Evolutionary conservation across 2,113 vertebrate species (phyloP), one percentile per base, ranked within the genome.

Genomic region (Mesocricetus auratus): DNA sequence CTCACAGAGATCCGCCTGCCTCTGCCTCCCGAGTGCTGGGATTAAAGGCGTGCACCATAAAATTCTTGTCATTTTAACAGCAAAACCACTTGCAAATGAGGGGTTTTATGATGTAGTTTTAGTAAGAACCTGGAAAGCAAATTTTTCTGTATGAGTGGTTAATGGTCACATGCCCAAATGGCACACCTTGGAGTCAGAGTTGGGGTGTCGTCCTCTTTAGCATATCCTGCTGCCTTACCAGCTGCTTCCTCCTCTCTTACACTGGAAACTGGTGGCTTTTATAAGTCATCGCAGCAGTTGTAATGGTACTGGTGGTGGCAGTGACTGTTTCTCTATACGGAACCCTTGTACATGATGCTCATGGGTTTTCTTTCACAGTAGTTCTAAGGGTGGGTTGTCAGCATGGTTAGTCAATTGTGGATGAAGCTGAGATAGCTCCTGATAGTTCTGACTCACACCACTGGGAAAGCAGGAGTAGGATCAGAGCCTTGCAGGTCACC

Each of bases 31-130:
- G n/a, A n/a, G n/a, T n/a, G n/a, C n/a, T n/a, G n/a, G n/a, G n/a
- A n/a, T n/a, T n/a, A n/a, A n/a, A n/a, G n/a, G n/a, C n/a, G n/a
- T n/a, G n/a, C n/a, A n/a, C n/a, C n/a, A n/a, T n/a, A 36, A 86
- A 53, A 78, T 94, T 96, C 39, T 42, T 95, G n/a, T 94, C 33
- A 78, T 97, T 95, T 88, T 53, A 93, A 69, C 87, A 21, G 64
- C 79, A 90, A 94, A 93, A 95, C 89, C 42, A 96, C 64, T 96
- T 89, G 19, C 33, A 93, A 91, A 89, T 88, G 3, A 94, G 24
- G 89, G 11, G 36, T 92, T 94, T 86, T 88, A 45, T 11, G 15
- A 93, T 93, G 45, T 93, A 62, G 31, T 83, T 95, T 94, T 74
- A 81, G 64, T 95, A 86, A 91, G 71, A 96, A 66, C 82, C 31